phyloP scores from a whole-genome alignment of 2,113 vertebrate genomes.

The Capreolus pygargus region DNA sequence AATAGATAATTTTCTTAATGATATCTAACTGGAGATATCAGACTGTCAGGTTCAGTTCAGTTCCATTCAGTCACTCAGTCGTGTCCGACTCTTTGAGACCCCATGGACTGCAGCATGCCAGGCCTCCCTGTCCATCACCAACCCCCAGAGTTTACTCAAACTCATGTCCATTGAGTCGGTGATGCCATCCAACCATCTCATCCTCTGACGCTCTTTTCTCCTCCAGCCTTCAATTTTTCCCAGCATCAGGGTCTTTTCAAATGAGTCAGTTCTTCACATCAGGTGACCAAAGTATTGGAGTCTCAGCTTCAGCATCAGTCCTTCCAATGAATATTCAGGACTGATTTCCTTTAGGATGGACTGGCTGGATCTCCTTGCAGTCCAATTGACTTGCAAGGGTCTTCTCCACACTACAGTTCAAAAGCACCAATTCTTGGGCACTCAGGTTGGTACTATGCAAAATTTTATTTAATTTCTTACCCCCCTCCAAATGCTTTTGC shows the following conservation, averaged over 20 bases:
- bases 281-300: neutral
- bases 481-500: neutral
- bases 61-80: neutral
- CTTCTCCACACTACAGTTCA: neutral
- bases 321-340: neutral
- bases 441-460: constrained; percentile 38
- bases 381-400: neutral
- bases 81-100: accelerated
- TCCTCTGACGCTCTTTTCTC: neutral
- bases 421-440: neutral
- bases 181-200: neutral
- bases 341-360: neutral
- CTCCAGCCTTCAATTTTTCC: neutral
- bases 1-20: neutral
- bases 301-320: neutral
- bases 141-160: neutral
- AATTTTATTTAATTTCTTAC: constrained; percentile 44
- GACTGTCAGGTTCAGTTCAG: neutral
- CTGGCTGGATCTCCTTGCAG: neutral
- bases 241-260: neutral
- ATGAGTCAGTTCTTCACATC: neutral
- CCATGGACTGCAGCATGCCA: neutral
- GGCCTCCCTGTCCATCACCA: neutral
- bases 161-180: neutral
- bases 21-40: neutral